Evolutionary conservation across 2,888 invertebrate genomes (phyloP).

Genomic region (Abscondita cerata): DNA sequence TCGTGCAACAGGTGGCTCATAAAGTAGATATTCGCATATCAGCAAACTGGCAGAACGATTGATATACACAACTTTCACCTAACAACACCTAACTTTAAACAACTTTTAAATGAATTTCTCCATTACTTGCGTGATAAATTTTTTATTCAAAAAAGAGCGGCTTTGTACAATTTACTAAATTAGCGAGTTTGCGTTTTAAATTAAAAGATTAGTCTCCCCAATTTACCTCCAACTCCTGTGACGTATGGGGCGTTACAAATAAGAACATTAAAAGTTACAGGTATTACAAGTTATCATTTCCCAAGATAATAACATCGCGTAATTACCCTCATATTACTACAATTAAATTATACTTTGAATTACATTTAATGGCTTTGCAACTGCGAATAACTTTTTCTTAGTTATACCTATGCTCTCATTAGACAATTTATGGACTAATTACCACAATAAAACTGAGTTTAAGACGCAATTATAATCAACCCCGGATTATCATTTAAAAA

Average conservation of each 20-base stretch:
- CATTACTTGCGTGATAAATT: constrained; percentile 4
- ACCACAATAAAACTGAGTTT: neutral
- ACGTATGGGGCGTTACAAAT: constrained; percentile 42
- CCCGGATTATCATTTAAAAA: no score
- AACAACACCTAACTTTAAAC: constrained; percentile 30
- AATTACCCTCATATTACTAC: constrained; percentile 49
- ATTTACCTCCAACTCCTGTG: constrained; percentile 22
- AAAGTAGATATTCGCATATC: constrained; percentile 64
- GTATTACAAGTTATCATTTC: constrained; percentile 47
- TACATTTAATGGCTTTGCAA: constrained; percentile 43
- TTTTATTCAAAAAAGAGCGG: no score
- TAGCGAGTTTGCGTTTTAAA: constrained; percentile 6
- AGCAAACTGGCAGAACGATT: constrained; percentile 57
- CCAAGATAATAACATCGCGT: constrained; percentile 45
- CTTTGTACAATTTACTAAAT: no score
- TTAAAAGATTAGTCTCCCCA: constrained; percentile 6
- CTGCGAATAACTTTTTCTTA: constrained; percentile 37
- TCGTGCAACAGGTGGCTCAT: constrained; percentile 61
- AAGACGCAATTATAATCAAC: no score
- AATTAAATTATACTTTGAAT: constrained; percentile 47
- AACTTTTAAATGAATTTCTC: constrained; percentile 16
- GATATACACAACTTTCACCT: constrained; percentile 49
- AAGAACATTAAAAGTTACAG: constrained; percentile 48
- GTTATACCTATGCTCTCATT: constrained; percentile 29
- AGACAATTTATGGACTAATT: constrained; percentile 14